These are phyloP conservation scores for Pycnomerus fuliginosus DNA, from an alignment of 2,888 invertebrate genomes.

Conservation along the genomic window DNA sequence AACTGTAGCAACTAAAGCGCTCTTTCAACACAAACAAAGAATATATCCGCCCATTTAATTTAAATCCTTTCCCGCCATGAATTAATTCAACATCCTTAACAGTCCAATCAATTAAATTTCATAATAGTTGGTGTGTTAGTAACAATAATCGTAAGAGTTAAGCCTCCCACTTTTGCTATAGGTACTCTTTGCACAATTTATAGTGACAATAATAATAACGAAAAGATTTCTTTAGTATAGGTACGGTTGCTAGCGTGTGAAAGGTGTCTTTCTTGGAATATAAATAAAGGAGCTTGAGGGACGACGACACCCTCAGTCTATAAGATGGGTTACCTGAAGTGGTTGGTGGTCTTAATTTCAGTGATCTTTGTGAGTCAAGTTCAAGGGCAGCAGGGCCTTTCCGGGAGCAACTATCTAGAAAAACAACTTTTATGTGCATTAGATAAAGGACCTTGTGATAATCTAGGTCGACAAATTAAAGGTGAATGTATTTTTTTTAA, in stretches of 20 bases:
- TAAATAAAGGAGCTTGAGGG: slow-evolving; percentile 13
- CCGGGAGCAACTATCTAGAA: slow-evolving; percentile 43
- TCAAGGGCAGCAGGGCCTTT: slow-evolving; percentile 31
- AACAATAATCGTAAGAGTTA: too few species aligned
- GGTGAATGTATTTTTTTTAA: slow-evolving; percentile 47
- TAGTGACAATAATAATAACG: not conserved
- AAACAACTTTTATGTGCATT: slow-evolving; percentile 60
- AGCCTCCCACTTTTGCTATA: too few species aligned
- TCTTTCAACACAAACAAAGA: too few species aligned
- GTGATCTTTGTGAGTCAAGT: not conserved
- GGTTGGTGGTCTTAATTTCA: slow-evolving; percentile 5
- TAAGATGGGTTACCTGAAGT: slow-evolving; percentile 5
- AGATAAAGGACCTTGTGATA: slow-evolving; percentile 60
- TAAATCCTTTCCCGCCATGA: too few species aligned
- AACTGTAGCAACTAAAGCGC: too few species aligned
- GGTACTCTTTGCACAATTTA: not conserved
- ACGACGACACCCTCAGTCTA: slow-evolving; percentile 19
- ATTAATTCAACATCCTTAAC: too few species aligned
- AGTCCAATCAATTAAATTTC: too few species aligned
- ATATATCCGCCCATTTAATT: too few species aligned
- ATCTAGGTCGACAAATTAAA: slow-evolving; percentile 61
- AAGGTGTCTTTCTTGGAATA: slow-evolving; percentile 18
- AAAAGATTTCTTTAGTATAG: not conserved
- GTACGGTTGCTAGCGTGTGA: too few species aligned
- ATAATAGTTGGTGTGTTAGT: too few species aligned